phyloP scores from a whole-genome alignment of 1,140 invertebrate species.

The Zaprionus nigranus region DNA sequence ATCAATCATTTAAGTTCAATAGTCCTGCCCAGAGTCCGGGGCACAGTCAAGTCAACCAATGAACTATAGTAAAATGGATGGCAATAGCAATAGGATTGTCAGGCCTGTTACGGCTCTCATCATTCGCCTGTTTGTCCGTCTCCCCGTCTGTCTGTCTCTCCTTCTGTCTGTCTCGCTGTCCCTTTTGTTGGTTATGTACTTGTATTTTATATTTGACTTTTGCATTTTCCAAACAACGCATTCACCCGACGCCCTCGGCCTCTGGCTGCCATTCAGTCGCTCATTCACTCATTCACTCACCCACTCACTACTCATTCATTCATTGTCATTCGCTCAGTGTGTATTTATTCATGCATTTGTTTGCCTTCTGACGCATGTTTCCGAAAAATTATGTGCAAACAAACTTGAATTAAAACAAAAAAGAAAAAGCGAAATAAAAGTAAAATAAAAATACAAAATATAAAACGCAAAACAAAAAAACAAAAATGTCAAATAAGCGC shows the following conservation, averaged over 20 bases:
- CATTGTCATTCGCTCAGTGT: slow-evolving; percentile 69
- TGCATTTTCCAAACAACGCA: slow-evolving; percentile 60
- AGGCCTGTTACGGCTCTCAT: not conserved
- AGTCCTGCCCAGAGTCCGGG: slow-evolving; percentile 22
- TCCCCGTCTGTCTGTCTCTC: not conserved
- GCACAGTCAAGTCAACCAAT: slow-evolving; percentile 53
- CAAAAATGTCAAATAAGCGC: slow-evolving; percentile 79
- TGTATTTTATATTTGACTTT: slow-evolving; percentile 72
- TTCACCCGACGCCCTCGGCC: slow-evolving; percentile 2
- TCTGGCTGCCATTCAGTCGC: slow-evolving; percentile 30
- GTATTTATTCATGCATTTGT: slow-evolving; percentile 82
- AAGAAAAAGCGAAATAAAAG: slow-evolving; percentile 29
- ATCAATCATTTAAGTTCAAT: slow-evolving; percentile 76
- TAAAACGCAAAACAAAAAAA: slow-evolving; percentile 40
- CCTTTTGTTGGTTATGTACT: slow-evolving; percentile 32
- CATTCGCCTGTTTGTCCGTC: slow-evolving; percentile 17
- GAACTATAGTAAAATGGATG: slow-evolving; percentile 50
- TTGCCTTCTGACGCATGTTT: slow-evolving; percentile 80
- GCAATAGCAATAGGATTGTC: slow-evolving; percentile 1
- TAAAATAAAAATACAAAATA: slow-evolving; percentile 45
- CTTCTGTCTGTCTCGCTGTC: not conserved
- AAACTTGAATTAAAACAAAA: slow-evolving; percentile 75
- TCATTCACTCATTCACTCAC: slow-evolving; percentile 46
- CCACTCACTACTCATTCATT: slow-evolving; percentile 52
- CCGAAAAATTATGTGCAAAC: slow-evolving; percentile 81